Conservation (phyloP, 2,113 vertebrate species). For the Pterocles gutturalis region DNA sequence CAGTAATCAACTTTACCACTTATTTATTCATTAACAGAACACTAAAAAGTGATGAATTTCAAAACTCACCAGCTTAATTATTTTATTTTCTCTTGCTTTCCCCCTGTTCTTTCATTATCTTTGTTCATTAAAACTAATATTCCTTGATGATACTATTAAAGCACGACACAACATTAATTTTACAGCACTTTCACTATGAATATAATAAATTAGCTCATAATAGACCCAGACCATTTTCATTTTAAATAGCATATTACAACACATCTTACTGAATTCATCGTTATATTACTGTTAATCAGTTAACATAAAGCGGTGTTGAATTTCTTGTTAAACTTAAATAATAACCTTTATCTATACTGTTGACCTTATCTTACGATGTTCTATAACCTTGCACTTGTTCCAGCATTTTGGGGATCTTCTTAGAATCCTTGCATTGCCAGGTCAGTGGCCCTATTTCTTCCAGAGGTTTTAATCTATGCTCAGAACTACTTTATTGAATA, state of each 20-base stretch:
- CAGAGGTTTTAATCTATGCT: background rate
- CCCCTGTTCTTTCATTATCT: background rate
- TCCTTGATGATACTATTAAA: conserved; percentile 32
- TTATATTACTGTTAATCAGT: conserved; percentile 14
- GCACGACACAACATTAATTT: conserved; percentile 12
- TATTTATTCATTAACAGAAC: background rate
- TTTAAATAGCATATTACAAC: conserved; percentile 16
- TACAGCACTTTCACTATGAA: background rate
- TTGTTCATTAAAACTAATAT: conserved; percentile 43
- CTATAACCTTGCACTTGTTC: background rate
- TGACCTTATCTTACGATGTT: background rate
- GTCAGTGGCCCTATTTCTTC: background rate
- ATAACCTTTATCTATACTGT: background rate
- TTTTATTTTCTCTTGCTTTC: background rate
- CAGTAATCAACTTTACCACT: background rate
- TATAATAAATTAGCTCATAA: conserved; percentile 36
- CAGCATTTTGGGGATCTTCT: background rate
- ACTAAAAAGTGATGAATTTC: background rate
- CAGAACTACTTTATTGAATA: background rate
- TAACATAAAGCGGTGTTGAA: background rate
- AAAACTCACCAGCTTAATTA: conserved; percentile 5
- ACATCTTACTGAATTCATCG: conserved; percentile 15
- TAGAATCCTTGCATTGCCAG: background rate
- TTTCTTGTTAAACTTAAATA: background rate
- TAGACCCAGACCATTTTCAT: background rate